These are phyloP conservation scores for Odontesthes bonariensis DNA, from an alignment of 2,113 vertebrate genomes.

Conservation along the genomic window DNA sequence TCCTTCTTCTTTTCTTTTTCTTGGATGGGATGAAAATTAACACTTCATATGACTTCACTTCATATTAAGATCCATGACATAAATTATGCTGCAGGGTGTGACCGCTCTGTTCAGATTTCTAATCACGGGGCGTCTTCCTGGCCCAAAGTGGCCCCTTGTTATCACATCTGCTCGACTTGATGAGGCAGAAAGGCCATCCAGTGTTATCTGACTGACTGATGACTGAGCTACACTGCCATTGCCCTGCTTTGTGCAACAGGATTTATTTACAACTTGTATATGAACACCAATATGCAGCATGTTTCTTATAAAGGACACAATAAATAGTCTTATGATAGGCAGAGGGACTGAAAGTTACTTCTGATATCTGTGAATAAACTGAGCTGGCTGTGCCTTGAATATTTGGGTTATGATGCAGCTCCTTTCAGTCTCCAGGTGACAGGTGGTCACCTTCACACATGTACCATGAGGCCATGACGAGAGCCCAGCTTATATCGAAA, in stretches of 20 bases:
- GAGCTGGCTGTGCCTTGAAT: conserved; percentile 1
- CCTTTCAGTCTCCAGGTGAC: conserved; percentile 9
- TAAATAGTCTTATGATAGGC: neutral
- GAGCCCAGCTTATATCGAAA: conserved; percentile 16
- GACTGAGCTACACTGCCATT: conserved; percentile 12
- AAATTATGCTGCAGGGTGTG: conserved; percentile 15
- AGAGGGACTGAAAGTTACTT: neutral
- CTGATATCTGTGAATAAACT: conserved; percentile 13
- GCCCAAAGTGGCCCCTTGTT: conserved; percentile 20
- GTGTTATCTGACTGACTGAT: conserved; percentile 45
- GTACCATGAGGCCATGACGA: neutral
- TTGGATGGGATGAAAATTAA: conserved; percentile 2
- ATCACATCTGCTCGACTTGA: conserved; percentile 41
- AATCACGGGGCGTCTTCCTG: conserved; percentile 32
- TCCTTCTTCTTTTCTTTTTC: conserved; percentile 12
- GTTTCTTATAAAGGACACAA: conserved; percentile 1
- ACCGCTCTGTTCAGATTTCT: conserved; percentile 18
- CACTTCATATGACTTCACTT: neutral
- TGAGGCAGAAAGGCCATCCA: conserved; percentile 37
- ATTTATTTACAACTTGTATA: conserved; percentile 6
- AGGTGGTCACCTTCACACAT: conserved; percentile 2
- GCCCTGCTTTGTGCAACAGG: conserved; percentile 3
- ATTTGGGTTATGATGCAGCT: neutral
- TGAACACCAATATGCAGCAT: conserved; percentile 9
- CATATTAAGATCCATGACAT: neutral